These are phyloP conservation scores for Lithobates sylvaticus DNA, from an alignment of 2,797 vertebrate genomes.

Conservation along the genomic window DNA sequence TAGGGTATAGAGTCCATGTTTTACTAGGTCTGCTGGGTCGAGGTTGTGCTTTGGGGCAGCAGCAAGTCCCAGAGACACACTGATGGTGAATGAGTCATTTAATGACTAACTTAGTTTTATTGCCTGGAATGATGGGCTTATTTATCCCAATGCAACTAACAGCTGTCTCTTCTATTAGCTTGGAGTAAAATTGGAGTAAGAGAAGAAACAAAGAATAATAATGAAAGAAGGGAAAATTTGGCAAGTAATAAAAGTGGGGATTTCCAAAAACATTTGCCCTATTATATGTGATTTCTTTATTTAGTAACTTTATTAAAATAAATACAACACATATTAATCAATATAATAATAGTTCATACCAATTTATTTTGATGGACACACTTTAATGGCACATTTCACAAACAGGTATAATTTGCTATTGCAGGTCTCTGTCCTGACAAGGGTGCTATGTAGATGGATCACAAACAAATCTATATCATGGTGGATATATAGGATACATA, in stretches of 20 bases:
- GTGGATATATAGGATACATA: too few relatives aligned
- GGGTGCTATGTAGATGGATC: too few relatives aligned
- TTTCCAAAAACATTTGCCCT: neutral
- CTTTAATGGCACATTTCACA: too few relatives aligned
- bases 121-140: neutral
- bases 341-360: neutral
- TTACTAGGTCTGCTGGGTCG: neutral
- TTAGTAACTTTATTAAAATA: neutral
- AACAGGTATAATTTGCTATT: too few relatives aligned
- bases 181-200: neutral
- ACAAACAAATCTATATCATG: too few relatives aligned
- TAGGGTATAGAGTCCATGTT: neutral
- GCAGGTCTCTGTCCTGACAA: too few relatives aligned
- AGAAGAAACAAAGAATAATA: neutral
- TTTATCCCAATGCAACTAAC: neutral
- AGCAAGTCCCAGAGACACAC: neutral
- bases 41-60: neutral
- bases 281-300: neutral
- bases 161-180: neutral
- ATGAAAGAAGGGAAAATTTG: neutral
- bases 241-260: neutral
- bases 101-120: neutral
- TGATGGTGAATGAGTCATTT: slow-evolving; percentile 3
- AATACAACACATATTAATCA: too few relatives aligned
- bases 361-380: neutral